These are phyloP conservation scores for Mareca penelope DNA, from an alignment of 2,797 vertebrate species.

Conservation along the genomic window DNA sequence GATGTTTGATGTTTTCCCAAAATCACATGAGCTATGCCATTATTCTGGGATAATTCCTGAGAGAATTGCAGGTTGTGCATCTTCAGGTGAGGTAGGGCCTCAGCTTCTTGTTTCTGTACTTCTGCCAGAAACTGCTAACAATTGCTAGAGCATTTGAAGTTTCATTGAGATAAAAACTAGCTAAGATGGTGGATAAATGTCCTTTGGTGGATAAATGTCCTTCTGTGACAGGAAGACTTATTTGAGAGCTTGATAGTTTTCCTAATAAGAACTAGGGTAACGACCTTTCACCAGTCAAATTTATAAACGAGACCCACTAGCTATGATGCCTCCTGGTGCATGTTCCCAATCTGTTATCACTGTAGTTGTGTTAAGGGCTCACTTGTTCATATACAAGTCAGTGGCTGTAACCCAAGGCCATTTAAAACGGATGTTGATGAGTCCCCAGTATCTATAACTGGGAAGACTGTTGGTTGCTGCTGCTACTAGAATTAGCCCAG, in stretches of 20 bases:
- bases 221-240: background rate
- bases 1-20: background rate
- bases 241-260: background rate
- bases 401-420: constrained; percentile 32
- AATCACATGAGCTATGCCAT: background rate
- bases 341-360: background rate
- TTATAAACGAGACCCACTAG: background rate
- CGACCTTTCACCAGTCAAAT: background rate
- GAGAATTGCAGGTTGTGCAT: background rate
- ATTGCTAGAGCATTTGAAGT: background rate
- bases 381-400: constrained; percentile 15
- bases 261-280: background rate
- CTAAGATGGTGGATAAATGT: background rate
- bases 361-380: background rate
- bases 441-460: constrained; percentile 28
- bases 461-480: constrained; percentile 38
- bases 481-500: constrained; percentile 72
- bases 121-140: background rate
- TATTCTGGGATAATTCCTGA: background rate
- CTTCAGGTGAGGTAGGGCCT: background rate
- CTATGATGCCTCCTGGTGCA: background rate
- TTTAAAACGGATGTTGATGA: constrained; percentile 39
- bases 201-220: background rate
- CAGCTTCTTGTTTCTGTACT: background rate
- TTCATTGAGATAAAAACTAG: background rate